These are phyloP conservation scores for Drosophila prosaltans DNA, from an alignment of 1,140 invertebrate species.

Conservation along the genomic window DNA sequence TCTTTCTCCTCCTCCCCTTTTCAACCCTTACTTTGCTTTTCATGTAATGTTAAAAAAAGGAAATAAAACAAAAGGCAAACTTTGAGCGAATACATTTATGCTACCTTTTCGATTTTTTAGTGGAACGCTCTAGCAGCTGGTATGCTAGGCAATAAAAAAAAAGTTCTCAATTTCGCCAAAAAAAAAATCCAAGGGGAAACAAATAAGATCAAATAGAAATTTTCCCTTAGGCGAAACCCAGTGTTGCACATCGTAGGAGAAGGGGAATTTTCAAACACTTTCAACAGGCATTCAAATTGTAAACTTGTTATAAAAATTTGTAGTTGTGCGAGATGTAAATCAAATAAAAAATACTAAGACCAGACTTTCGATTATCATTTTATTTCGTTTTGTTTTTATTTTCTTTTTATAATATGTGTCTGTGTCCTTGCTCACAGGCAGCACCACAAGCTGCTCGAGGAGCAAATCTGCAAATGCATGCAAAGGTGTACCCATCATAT, in stretches of 20 bases:
- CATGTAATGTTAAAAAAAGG: conserved; percentile 42
- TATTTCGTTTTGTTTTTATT: conserved; percentile 3
- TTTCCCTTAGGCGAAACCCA: conserved; percentile 6
- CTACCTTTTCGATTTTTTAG: conserved; percentile 36
- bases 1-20: conserved; percentile 11
- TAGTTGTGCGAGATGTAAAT: conserved; percentile 67
- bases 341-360: conserved; percentile 51
- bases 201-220: conserved; percentile 13
- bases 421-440: conserved; percentile 60
- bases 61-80: conserved; percentile 19
- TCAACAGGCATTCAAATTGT: neutral
- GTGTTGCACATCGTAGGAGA: conserved; percentile 2
- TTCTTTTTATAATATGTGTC: conserved; percentile 19
- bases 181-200: conserved; percentile 22
- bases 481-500: conserved; percentile 23
- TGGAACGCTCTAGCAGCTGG: conserved; percentile 51
- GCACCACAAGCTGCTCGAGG: conserved; percentile 33
- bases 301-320: conserved; percentile 54
- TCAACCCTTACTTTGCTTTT: conserved; percentile 35
- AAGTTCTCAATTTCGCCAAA: conserved; percentile 4
- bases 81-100: conserved; percentile 46
- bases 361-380: conserved; percentile 1
- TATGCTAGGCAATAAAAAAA: conserved; percentile 37
- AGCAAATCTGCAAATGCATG: conserved; percentile 44
- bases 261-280: neutral